Percentiles rank a stretch among this genome's conserved stretches.
These are phyloP conservation scores for Nycticorax nycticorax DNA, from an alignment of 2,113 vertebrate genomes.

Conservation along the genomic window DNA sequence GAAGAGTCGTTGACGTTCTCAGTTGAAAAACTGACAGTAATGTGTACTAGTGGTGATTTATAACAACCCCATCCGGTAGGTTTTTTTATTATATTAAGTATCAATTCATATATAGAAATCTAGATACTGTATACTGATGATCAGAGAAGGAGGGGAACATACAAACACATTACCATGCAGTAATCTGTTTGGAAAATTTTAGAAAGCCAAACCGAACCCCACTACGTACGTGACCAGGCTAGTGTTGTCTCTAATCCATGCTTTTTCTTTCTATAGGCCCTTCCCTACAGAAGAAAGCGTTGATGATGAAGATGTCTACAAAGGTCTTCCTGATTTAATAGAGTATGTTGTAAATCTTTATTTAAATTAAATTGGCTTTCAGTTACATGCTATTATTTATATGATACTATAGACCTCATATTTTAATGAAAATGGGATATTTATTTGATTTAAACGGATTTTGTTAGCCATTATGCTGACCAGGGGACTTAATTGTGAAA, in stretches of 20 bases:
- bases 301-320: conserved; percentile 93
- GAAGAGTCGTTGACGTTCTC: not conserved
- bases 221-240: not conserved
- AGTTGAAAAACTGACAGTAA: not conserved
- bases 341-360: conserved; percentile 81
- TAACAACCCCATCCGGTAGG: not conserved
- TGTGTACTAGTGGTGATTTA: not conserved
- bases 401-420: not conserved
- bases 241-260: not conserved
- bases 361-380: not conserved
- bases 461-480: not conserved
- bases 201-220: not conserved
- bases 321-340: conserved; percentile 92
- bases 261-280: conserved; percentile 71
- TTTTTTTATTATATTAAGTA: not conserved
- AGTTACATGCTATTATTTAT: not conserved
- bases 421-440: not conserved
- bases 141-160: not conserved
- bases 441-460: not conserved
- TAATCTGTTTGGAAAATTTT: not conserved
- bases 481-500: not conserved
- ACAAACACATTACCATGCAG: not conserved
- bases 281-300: conserved; percentile 94
- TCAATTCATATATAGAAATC: not conserved
- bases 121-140: not conserved